Conservation (phyloP, 1,140 invertebrate genomes). For the Chironomus tepperi region DNA sequence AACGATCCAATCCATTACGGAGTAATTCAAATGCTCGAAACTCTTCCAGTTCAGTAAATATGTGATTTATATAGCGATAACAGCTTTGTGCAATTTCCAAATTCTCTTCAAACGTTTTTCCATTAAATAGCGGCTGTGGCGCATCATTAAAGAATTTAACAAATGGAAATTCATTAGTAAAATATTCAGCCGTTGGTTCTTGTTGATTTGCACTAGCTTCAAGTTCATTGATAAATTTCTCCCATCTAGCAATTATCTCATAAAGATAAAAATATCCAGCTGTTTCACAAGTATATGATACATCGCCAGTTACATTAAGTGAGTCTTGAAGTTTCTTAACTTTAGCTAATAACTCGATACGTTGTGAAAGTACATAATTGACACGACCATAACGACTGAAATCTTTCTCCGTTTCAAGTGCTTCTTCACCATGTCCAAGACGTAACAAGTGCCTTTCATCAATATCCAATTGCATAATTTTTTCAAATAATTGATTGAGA, state of each 20-base stretch:
- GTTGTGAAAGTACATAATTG: conserved; percentile 93
- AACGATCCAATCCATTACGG: conserved; percentile 87
- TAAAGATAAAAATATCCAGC: conserved; percentile 88
- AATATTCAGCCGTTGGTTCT: conserved; percentile 28
- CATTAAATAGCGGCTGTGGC: conserved; percentile 85
- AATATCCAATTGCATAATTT: conserved; percentile 96
- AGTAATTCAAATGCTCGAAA: conserved; percentile 96
- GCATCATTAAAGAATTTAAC: conserved; percentile 85
- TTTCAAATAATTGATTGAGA: conserved; percentile 98
- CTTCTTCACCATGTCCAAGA: conserved; percentile 99
- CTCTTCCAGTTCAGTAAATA: conserved; percentile 95
- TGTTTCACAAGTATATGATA: conserved; percentile 97
- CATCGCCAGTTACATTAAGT: conserved; percentile 72
- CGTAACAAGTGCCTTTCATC: conserved; percentile 96
- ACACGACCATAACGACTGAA: conserved; percentile 97
- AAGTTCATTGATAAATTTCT: conserved; percentile 58
- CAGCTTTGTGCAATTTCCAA: conserved; percentile 87
- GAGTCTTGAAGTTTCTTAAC: conserved; percentile 85
- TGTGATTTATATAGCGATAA: conserved; percentile 88
- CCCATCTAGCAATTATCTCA: conserved; percentile 79
- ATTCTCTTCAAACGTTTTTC: conserved; percentile 71
- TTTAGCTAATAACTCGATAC: conserved; percentile 80
- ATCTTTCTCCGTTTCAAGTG: conserved; percentile 97
- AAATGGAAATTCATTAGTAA: conserved; percentile 84
- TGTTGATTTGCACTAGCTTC: conserved; percentile 26